Base-by-base conservation (phyloP, 35 echinoderm and acorn worm species). In the Apostichopus parvimensis region DNA sequence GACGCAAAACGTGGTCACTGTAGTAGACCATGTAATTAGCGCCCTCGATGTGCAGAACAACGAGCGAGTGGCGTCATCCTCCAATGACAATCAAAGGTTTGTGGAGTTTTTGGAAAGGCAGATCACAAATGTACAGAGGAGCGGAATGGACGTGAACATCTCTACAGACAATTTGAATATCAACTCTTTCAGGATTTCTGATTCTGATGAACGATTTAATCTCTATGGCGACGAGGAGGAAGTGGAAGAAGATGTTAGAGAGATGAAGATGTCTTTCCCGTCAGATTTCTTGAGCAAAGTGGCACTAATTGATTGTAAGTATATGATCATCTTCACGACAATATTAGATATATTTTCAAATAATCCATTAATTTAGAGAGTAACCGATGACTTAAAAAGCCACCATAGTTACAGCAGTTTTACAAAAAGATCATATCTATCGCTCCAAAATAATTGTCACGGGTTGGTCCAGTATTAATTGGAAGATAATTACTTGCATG, bases 111-210 rank as follows among this genome's bases (percentile, higher is more conserved):
- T 84, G 1, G 81, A 84, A 23, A 56, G n/a, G 54, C 81, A 84
- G 81, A 57, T 84, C 13, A 84, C 81, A 25, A 84, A 84, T 59
- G 17, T 84, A 4, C 81, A 58, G 23, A 84, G 81, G 58, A 57
- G 14, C 57, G 81, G 81, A 84, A 59, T 58, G 53, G 15, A 84
- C 9, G 55, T 58, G 20, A 25, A 84, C 54, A 58, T 84, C 9
- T 6, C 9, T 9, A 84, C 53, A 12, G 56, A 20, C 14, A 84
- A 84, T 54, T 24, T 84, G 14, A n/a, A 84, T n/a, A 84, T 84
- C 52, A 56, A 56, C 2, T 56, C 81, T 59, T 22, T n/a, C 23
- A 56, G 53, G 21, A 12, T 84, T 20, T 17, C 81, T 57, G n/a
- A 84, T 9, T 58, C 57, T 9, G 56, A 84, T 18, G 55, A 58